Conservation (phyloP, 2,888 invertebrate genomes). For the Spicauda simplicius region DNA sequence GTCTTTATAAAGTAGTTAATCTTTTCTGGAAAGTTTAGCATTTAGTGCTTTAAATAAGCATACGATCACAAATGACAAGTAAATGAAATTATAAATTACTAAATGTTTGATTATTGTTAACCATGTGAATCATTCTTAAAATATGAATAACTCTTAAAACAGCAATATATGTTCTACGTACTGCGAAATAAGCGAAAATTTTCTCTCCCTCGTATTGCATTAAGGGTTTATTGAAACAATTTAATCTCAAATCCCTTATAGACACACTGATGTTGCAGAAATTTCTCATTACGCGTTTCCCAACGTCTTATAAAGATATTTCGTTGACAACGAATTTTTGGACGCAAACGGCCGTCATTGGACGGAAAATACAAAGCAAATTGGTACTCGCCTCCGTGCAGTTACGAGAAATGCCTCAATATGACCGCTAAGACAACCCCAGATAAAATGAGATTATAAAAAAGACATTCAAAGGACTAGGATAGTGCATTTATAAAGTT, state of each 20-base stretch:
- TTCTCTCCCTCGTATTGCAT: not conserved
- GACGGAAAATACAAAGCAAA: constrained; percentile 32
- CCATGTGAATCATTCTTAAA: no score
- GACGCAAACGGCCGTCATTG: constrained; percentile 21
- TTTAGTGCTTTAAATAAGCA: no score
- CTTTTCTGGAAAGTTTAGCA: no score
- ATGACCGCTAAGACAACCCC: not conserved
- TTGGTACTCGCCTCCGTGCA: constrained; percentile 1
- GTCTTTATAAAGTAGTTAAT: no score
- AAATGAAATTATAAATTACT: no score
- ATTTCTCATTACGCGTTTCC: constrained; percentile 23
- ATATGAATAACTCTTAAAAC: no score
- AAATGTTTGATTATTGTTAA: no score
- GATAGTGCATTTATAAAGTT: no score
- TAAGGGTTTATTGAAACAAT: not conserved
- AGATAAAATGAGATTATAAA: not conserved
- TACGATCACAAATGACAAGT: no score
- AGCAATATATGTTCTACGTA: not conserved
- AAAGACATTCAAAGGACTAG: not conserved
- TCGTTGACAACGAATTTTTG: constrained; percentile 23
- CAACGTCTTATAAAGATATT: constrained; percentile 8
- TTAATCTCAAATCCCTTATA: constrained; percentile 7
- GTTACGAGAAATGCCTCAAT: not conserved
- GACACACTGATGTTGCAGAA: constrained; percentile 21
- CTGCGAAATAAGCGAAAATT: not conserved